phyloP scores from a whole-genome alignment of 2,888 invertebrate genomes.

The Petrolisthes cinctipes region DNA sequence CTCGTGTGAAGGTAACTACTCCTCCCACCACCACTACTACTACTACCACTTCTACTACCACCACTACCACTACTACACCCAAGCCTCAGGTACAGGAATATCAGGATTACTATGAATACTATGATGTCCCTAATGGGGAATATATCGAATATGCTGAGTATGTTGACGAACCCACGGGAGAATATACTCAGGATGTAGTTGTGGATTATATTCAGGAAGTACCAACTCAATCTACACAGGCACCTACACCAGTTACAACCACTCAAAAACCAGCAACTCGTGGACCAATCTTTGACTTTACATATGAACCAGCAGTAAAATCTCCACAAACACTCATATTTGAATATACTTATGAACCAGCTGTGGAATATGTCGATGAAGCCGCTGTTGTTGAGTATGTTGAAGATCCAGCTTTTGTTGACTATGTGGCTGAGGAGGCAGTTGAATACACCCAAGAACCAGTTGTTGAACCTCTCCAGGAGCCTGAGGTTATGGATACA shows the following conservation, averaged over 20 bases:
- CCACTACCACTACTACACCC: background rate
- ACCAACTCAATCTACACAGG: background rate
- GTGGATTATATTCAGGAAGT: background rate
- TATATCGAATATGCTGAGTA: background rate
- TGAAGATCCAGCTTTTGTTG: background rate
- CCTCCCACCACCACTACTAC: background rate
- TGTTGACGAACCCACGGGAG: background rate
- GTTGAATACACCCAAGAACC: background rate
- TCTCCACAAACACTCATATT: background rate
- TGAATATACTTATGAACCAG: conserved; percentile 11
- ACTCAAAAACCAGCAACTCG: background rate
- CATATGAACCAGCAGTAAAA: background rate
- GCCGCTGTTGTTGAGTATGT: background rate
- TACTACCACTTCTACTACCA: background rate
- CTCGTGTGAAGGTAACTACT: background rate
- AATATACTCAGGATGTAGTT: background rate
- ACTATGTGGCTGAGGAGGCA: background rate
- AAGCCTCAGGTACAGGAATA: background rate
- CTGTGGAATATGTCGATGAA: background rate
- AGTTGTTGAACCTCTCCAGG: background rate
- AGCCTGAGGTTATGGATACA: no score
- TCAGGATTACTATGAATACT: background rate
- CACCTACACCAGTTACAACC: background rate
- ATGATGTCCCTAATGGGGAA: background rate
- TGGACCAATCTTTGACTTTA: conserved; percentile 2